Conservation (phyloP, 2,888 invertebrate genomes). For the Liopterus haemorrhoidalis region DNA sequence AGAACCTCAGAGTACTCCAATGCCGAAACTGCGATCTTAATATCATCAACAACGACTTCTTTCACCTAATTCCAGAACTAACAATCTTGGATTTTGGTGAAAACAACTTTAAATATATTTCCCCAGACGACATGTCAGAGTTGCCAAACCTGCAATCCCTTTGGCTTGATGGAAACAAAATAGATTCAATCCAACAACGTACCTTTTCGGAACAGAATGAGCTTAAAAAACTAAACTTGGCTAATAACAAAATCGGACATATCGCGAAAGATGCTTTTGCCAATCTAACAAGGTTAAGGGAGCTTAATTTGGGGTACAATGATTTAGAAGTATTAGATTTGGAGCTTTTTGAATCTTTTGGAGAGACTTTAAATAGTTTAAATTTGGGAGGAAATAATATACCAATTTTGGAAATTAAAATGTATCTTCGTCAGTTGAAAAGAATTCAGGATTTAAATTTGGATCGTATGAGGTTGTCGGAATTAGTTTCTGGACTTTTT, state of each 20-base stretch:
- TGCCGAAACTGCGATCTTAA: conserved; percentile 67
- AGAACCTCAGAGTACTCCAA: conserved; percentile 63
- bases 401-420: conserved; percentile 50
- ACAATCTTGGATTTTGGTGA: conserved; percentile 69
- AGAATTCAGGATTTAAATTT: conserved; percentile 54
- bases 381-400: conserved; percentile 66
- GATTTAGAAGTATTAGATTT: conserved; percentile 60
- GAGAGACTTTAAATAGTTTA: conserved; percentile 56
- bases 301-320: conserved; percentile 70
- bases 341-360: conserved; percentile 52
- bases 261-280: conserved; percentile 65
- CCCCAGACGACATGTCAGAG: conserved; percentile 61
- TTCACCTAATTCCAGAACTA: conserved; percentile 62
- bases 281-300: conserved; percentile 60
- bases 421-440: conserved; percentile 49
- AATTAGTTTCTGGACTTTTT: conserved; percentile 53
- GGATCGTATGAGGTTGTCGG: conserved; percentile 53
- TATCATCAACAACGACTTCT: conserved; percentile 69
- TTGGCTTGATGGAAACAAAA: conserved; percentile 67
- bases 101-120: conserved; percentile 65
- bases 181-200: conserved; percentile 62
- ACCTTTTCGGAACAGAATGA: conserved; percentile 55
- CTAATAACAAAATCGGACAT: conserved; percentile 64
- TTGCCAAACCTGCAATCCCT: conserved; percentile 58
- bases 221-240: conserved; percentile 54